Base-by-base conservation (phyloP, 1,140 invertebrate genomes). In the Doryteuthis pealeii region DNA sequence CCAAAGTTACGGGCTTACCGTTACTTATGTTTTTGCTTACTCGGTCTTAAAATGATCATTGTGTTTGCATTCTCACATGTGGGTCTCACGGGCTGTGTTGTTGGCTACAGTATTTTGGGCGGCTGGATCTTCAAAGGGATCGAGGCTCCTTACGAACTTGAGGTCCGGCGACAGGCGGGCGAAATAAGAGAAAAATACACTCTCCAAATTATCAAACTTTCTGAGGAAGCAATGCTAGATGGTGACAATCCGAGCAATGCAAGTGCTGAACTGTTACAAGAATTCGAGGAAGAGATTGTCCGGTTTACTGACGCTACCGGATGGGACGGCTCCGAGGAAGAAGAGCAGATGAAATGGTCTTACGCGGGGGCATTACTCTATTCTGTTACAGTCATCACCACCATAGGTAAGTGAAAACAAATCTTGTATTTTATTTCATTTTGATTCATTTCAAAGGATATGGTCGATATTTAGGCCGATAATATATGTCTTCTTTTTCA, bases 321-420 rank as follows among this genome's bases (percentile, higher is more conserved):
- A 73, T 83, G 81, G 81, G 83, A 93, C 85, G 93, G 93, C 3
- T 86, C 92, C 49, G 91, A 91, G 26, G 88, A 91, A 33, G 73
- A 73, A 0, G 92, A 94, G 78, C 79, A 81, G 1, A 70, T 82
- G 15, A 85, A 88, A 80, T 99, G 94, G 94, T 92, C 92, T 0
- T 94, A 94, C 82, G 91, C 92, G 67, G 93, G 93, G 68, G 92
- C 94, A 1, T 86, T 95, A 22, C 89, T 95, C 18, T 95, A 94
- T 83, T 93, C 93, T 35, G 91, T 95, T 77, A 94, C 93, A 71
- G 91, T 95, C 80, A 93, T 95, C 83, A 95, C 94, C 28, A 95
- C 94, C 54, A 94, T 95, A 77, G 94, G 94, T 94, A 86, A 86
- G 88, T 62, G 18, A 62, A 62, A 1, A n/a, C 54, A 6, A 62